A percentile compares a stretch with the other conserved stretches of the same genome.
These are phyloP conservation scores for Corynorhinus townsendii DNA, from an alignment of 2,113 vertebrate genomes.

Conservation along the genomic window DNA sequence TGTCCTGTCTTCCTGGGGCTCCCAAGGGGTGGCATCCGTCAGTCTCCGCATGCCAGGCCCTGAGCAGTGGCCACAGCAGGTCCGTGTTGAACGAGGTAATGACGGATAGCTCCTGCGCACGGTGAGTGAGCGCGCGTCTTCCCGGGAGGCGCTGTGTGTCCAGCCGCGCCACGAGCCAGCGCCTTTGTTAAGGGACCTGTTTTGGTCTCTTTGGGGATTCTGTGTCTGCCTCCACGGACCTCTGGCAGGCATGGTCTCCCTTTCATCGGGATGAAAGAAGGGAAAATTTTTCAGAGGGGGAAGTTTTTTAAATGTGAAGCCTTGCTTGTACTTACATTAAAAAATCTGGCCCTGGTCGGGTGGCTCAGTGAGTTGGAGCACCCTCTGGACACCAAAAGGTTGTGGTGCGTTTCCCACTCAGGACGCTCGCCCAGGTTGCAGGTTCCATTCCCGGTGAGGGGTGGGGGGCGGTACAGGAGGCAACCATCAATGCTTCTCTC, in stretches of 20 bases:
- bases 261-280: background rate
- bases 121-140: background rate
- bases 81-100: background rate
- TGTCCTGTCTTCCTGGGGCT: background rate
- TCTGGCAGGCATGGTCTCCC: background rate
- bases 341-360: background rate
- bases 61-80: background rate
- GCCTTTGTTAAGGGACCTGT: background rate
- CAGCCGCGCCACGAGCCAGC: background rate
- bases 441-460: background rate
- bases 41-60: background rate
- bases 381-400: background rate
- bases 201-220: background rate
- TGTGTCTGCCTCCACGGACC: background rate
- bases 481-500: background rate
- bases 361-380: background rate
- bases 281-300: background rate
- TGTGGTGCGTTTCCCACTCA: background rate
- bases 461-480: background rate
- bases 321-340: constrained; percentile 25
- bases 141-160: background rate
- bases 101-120: background rate
- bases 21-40: background rate
- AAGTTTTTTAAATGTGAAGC: constrained; percentile 15
- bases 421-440: background rate